Conservation (phyloP, 1,140 invertebrate species). For the Drosophila neocordata region DNA sequence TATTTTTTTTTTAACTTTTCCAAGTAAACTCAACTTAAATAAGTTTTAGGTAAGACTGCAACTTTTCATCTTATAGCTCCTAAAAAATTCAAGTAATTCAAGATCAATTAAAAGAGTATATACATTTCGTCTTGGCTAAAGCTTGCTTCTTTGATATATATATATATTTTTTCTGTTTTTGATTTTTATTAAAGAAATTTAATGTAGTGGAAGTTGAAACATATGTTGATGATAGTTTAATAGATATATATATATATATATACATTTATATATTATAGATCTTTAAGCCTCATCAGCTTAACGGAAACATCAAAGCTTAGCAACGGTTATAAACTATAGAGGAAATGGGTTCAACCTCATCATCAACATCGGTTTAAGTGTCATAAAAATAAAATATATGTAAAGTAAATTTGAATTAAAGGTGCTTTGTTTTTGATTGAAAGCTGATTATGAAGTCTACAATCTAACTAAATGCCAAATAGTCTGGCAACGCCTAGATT, state of each 20-base stretch:
- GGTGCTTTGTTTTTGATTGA: too few species aligned
- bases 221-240: constrained; percentile 3
- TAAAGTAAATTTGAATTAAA: neutral
- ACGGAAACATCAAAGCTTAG: constrained; percentile 68
- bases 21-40: too few species aligned
- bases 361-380: constrained; percentile 25
- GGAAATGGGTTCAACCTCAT: constrained; percentile 52
- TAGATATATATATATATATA: constrained; percentile 43
- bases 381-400: neutral
- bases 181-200: constrained; percentile 63
- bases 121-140: too few species aligned
- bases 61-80: too few species aligned
- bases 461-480: too few species aligned
- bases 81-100: too few species aligned
- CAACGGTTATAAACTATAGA: constrained; percentile 60
- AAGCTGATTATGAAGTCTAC: too few species aligned
- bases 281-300: constrained; percentile 44
- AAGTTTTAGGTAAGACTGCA: too few species aligned
- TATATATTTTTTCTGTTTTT: neutral
- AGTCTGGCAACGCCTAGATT: too few species aligned
- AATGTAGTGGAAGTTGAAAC: constrained; percentile 37
- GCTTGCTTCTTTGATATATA: too few species aligned
- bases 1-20: too few species aligned
- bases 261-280: constrained; percentile 19
- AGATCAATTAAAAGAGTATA: too few species aligned